These are phyloP conservation scores for Noctua janthe DNA, from an alignment of 2,888 invertebrate species.

Conservation along the genomic window DNA sequence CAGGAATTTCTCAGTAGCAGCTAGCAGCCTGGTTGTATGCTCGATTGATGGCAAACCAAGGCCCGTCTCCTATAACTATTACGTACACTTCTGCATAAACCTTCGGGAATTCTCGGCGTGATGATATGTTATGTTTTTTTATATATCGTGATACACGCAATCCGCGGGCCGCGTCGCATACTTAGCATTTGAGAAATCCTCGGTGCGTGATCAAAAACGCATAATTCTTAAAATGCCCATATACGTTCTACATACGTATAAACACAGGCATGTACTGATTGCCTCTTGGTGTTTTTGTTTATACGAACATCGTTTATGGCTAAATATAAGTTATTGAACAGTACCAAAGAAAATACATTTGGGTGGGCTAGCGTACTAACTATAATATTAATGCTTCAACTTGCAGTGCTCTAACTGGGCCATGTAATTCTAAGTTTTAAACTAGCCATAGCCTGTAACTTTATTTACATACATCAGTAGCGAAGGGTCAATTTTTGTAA, in stretches of 20 bases:
- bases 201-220: constrained; percentile 3
- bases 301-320: neutral
- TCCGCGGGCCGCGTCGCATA: neutral
- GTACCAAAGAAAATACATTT: too few species aligned
- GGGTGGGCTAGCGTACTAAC: too few species aligned
- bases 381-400: neutral
- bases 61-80: neutral
- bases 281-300: neutral
- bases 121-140: neutral
- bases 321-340: neutral
- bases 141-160: constrained; percentile 15
- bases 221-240: constrained; percentile 8
- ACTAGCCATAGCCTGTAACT: too few species aligned
- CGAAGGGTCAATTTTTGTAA: too few species aligned
- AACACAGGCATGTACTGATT: neutral
- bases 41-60: neutral
- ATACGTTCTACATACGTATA: neutral
- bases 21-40: neutral
- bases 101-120: neutral
- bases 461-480: too few species aligned
- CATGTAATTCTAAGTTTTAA: too few species aligned
- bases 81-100: neutral
- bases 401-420: neutral
- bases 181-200: neutral
- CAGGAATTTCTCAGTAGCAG: neutral